Conservation (phyloP, 2,888 invertebrate species). For the Periphyllus acericola region DNA sequence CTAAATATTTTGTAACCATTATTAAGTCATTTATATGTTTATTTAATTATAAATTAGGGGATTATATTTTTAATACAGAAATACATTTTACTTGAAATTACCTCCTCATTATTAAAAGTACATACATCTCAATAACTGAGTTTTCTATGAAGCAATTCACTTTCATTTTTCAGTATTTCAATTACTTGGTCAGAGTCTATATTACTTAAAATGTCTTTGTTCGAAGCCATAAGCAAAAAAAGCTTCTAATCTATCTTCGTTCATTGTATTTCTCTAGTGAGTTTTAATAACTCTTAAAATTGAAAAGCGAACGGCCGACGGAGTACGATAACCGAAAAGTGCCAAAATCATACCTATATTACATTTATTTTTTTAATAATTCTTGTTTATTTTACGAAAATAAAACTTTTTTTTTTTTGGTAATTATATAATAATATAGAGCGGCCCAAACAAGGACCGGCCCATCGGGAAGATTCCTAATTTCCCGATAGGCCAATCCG, state of each 20-base stretch:
- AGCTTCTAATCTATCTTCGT: background rate
- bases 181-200: background rate
- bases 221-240: slow-evolving; percentile 7
- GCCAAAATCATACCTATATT: too few species aligned
- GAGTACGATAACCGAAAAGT: too few species aligned
- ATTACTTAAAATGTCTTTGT: background rate
- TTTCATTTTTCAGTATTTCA: background rate
- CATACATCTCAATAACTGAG: background rate
- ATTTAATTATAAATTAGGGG: slow-evolving; percentile 6
- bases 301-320: too few species aligned
- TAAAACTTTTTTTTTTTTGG: too few species aligned
- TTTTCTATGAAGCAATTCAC: slow-evolving; percentile 8
- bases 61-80: background rate
- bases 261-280: background rate
- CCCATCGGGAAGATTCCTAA: too few species aligned
- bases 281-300: slow-evolving; percentile 12
- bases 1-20: background rate
- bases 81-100: background rate
- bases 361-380: too few species aligned
- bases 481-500: too few species aligned
- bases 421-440: too few species aligned
- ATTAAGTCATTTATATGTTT: background rate
- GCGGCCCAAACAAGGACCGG: too few species aligned
- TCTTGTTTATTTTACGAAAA: too few species aligned
- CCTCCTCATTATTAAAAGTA: background rate